Evolutionary conservation across 2,888 invertebrate species (phyloP), one percentile per base, ranked within the genome.

Genomic region (Globia sparganii): DNA sequence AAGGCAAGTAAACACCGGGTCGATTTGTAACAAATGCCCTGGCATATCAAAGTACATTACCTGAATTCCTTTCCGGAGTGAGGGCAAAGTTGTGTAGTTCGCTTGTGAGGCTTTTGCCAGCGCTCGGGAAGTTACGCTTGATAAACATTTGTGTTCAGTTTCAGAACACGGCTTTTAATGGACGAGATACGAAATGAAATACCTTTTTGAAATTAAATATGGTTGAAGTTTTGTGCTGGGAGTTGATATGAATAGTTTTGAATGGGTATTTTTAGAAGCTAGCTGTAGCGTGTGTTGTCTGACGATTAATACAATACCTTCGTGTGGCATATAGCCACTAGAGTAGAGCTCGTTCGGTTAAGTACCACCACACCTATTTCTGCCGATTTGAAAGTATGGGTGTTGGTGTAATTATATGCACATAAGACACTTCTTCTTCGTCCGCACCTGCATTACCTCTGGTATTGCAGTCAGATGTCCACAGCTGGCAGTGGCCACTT

Each of bases 61-160:
- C 70, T 61, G 82, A 64, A 80, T 78, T 66, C 82, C 78, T 75
- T 72, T 71, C 83, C 65, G 82, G 72, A 75, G 68, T 56, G 67
- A 46, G 86, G 74, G 56, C 69, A 71, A 85, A 78, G 83, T 85
- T 84, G 67, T 73, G n/a, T 18, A 72, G 80, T 64, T 64, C 18
- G 40, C 40, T 34, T 58, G 77, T 74, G 76, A 62, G 34, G 72
- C 80, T 77, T 76, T 80, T 72, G 69, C 56, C 72, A 67, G 67
- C 69, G 65, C 59, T 43, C 59, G 72, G 74, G 72, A 74, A 80
- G 74, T 86, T 81, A 71, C 74, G 73, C 78, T 79, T 74, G 80
- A 80, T 79, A 80, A 86, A 86, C 77, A 82, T 80, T 87, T 78
- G 59, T 64, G 72, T 83, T 78, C 70, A 72, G 75, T 75, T 86